Base-by-base conservation (phyloP, 2,888 invertebrate species). In the Axea sp. region DNA sequence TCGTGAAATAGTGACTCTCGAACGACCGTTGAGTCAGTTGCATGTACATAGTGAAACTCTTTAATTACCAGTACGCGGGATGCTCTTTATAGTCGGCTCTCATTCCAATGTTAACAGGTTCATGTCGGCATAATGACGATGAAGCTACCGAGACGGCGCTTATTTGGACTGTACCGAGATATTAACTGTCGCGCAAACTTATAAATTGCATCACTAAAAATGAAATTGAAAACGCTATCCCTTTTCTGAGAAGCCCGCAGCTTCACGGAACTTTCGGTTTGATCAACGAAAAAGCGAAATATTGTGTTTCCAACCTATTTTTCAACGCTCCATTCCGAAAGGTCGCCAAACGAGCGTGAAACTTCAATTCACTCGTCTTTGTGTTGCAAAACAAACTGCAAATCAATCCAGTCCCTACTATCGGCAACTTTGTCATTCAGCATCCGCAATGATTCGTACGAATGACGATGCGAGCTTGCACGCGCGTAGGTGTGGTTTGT, bases 401-500 rank as follows among this genome's bases (percentile, higher is more conserved):
- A n/a, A n/a, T n/a, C n/a, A n/a, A n/a, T n/a, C n/a, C n/a, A n/a
- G n/a, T n/a, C n/a, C n/a, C n/a, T n/a, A n/a, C n/a, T n/a, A n/a
- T n/a, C n/a, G n/a, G n/a, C n/a, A n/a, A n/a, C n/a, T n/a, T n/a
- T n/a, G n/a, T n/a, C n/a, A n/a, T n/a, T n/a, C n/a, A n/a, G n/a
- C n/a, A n/a, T n/a, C n/a, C n/a, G n/a, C n/a, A n/a, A n/a, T n/a
- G n/a, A n/a, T n/a, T n/a, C n/a, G n/a, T n/a, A n/a, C n/a, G n/a
- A n/a, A n/a, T n/a, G n/a, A n/a, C n/a, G n/a, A n/a, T n/a, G n/a
- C n/a, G n/a, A n/a, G n/a, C n/a, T n/a, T n/a, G n/a, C n/a, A n/a
- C n/a, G n/a, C n/a, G 4, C 35, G 74, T 69, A 64, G 74, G 74
- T 69, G 74, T 74, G 74, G 74, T 73, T 69, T 65, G 22, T 8